Percentiles rank a stretch among this genome's conserved stretches.
These are phyloP conservation scores for Turritopsis dohrnii DNA, from an alignment of 30 jellyfish, hydroid and myxozoan species.

Conservation along the genomic window DNA sequence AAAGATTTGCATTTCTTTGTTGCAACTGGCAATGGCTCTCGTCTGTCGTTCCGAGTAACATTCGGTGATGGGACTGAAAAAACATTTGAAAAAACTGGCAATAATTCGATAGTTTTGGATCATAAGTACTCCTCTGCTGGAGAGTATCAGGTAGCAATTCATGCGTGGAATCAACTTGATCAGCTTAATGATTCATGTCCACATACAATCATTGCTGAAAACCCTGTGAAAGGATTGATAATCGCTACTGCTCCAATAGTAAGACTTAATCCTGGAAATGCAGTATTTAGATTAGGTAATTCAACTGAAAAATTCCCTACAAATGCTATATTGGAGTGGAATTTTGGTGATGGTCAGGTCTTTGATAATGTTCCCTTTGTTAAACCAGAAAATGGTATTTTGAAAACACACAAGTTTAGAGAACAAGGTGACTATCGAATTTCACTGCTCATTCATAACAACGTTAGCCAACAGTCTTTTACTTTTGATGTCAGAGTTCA, in stretches of 20 bases:
- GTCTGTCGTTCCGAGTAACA: conserved; percentile 20
- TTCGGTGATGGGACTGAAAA: conserved; percentile 43
- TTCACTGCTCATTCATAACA: conserved; percentile 40
- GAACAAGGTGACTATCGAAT: conserved; percentile 55
- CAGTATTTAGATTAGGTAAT: conserved; percentile 37
- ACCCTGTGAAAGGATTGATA: conserved; percentile 52
- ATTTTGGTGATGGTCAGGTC: conserved; percentile 83
- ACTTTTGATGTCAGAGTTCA: conserved; percentile 62
- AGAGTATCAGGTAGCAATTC: conserved; percentile 25
- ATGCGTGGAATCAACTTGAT: conserved; percentile 44
- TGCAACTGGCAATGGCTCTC: conserved; percentile 58
- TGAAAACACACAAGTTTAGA: conserved; percentile 36
- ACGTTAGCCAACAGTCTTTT: conserved; percentile 57
- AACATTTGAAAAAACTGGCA: background rate
- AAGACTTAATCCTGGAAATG: conserved; percentile 57
- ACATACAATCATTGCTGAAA: conserved; percentile 40
- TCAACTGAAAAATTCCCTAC: conserved; percentile 65
- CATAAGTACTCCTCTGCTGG: conserved; percentile 64
- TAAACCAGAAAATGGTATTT: conserved; percentile 15
- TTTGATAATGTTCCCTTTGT: conserved; percentile 12
- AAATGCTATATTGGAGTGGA: conserved; percentile 72
- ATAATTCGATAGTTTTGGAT: background rate
- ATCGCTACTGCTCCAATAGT: conserved; percentile 67
- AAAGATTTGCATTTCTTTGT: conserved; percentile 33
- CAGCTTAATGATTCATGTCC: conserved; percentile 29